phyloP scores from a whole-genome alignment of 2,797 vertebrate species.

The Acanthopagrus latus region DNA sequence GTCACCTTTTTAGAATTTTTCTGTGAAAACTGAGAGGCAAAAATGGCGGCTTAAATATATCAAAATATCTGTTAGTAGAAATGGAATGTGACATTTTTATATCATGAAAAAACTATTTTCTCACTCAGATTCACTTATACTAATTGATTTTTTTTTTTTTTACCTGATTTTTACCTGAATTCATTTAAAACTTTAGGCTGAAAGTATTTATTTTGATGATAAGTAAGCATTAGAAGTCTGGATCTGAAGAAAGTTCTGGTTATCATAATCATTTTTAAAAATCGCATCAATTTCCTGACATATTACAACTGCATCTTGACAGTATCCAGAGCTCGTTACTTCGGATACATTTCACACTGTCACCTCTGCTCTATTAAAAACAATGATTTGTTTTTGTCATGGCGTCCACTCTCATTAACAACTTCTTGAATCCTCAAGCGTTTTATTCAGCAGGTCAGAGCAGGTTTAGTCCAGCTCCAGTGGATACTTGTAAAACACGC shows the following conservation, averaged over 20 bases:
- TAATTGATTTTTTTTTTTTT: no score
- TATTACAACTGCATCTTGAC: background rate
- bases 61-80: no score
- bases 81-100: no score
- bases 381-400: background rate
- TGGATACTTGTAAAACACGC: background rate
- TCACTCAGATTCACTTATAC: background rate
- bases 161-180: background rate
- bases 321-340: background rate
- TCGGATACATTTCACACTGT: background rate
- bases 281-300: background rate
- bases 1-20: no score
- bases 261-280: background rate
- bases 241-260: no score
- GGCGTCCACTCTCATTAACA: background rate
- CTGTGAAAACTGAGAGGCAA: no score
- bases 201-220: no score
- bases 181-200: background rate
- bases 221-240: background rate
- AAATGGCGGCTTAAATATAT: no score
- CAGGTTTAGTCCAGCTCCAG: conserved; percentile 1
- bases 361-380: background rate
- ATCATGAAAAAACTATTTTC: background rate
- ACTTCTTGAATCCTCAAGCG: conserved; percentile 1
- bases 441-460: background rate